These are phyloP conservation scores for Aphis craccivora DNA, from an alignment of 1,140 invertebrate species.

Conservation along the genomic window DNA sequence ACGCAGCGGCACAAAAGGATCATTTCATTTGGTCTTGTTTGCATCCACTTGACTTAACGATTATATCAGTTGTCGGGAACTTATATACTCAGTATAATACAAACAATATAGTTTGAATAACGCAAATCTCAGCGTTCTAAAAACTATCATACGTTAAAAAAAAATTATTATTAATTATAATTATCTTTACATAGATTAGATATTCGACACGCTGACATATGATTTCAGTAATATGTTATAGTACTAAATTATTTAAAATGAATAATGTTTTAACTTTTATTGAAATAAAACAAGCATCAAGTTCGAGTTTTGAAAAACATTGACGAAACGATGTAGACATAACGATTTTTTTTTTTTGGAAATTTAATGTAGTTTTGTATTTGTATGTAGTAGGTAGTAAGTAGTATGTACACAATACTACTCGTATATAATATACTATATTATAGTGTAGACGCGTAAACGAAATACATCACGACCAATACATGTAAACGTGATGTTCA, in stretches of 20 bases:
- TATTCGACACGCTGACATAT: background rate
- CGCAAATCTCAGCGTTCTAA: slow-evolving; percentile 8
- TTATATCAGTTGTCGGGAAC: background rate
- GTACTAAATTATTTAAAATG: background rate
- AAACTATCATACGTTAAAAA: background rate
- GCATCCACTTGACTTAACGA: slow-evolving; percentile 13
- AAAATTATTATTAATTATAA: background rate
- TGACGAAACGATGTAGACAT: background rate
- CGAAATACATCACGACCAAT: background rate
- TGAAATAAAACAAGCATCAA: background rate
- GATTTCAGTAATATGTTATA: background rate
- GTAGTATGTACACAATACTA: background rate
- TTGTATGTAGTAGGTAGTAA: background rate
- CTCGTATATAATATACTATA: background rate
- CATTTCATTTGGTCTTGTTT: slow-evolving; percentile 27
- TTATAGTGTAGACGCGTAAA: background rate
- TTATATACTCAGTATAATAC: background rate
- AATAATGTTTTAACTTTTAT: background rate
- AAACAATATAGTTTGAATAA: slow-evolving; percentile 5
- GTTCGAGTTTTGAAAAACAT: background rate
- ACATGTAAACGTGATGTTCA: background rate
- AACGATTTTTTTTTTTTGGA: background rate
- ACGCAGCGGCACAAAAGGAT: slow-evolving; percentile 9
- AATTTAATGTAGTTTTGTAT: background rate
- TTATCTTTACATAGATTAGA: background rate